These are phyloP conservation scores for Pipa parva DNA, from an alignment of 2,113 vertebrate species.

Conservation along the genomic window DNA sequence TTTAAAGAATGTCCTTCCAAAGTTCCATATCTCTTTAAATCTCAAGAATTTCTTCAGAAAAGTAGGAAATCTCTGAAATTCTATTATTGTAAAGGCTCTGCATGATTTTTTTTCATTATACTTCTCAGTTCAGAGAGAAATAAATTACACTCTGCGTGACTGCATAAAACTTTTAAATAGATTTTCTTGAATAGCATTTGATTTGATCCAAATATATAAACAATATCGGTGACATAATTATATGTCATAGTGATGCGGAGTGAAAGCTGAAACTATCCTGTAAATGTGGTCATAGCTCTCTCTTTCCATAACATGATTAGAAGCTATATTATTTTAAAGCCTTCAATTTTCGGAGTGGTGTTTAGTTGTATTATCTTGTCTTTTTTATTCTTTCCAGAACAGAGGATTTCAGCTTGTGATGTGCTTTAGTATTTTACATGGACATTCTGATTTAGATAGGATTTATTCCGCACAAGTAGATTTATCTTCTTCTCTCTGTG, in stretches of 20 bases:
- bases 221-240: constrained; percentile 5
- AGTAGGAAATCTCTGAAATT: too few relatives aligned
- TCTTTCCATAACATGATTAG: constrained; percentile 12
- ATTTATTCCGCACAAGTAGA: constrained; percentile 10
- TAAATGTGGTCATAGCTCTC: constrained; percentile 5
- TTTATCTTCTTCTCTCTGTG: neutral
- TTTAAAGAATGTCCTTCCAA: too few relatives aligned
- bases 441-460: neutral
- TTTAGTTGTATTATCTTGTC: neutral
- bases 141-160: constrained; percentile 12
- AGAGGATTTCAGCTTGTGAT: constrained; percentile 1
- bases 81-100: neutral
- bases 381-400: neutral
- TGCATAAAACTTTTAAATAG: constrained; percentile 16
- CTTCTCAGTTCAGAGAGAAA: constrained; percentile 2
- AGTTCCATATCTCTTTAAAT: too few relatives aligned
- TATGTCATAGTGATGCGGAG: constrained; percentile 1
- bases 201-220: constrained; percentile 29
- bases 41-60: too few relatives aligned
- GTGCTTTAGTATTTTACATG: constrained; percentile 5
- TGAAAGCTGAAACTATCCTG: neutral
- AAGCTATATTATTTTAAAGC: constrained; percentile 5
- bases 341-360: constrained; percentile 4
- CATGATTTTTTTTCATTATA: neutral
- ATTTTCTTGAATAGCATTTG: constrained; percentile 25